A percentile compares a stretch with the other conserved stretches of the same genome.
Evolutionary conservation across 2,888 invertebrate genomes (phyloP).

Genomic region (Herminia tarsipennalis): DNA sequence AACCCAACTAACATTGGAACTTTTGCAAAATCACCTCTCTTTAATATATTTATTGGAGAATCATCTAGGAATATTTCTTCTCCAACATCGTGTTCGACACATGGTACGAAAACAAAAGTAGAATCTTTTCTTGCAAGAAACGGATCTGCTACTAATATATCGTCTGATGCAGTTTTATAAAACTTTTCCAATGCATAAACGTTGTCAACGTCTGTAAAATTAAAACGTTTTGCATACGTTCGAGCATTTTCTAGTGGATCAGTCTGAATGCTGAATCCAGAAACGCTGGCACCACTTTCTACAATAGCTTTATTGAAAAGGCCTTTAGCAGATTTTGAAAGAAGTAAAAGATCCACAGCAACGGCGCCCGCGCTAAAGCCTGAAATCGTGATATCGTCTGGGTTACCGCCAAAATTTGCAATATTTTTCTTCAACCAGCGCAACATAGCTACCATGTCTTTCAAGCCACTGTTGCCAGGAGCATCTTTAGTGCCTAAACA

Average conservation of each 20-base stretch:
- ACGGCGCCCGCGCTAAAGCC: conserved; percentile 3
- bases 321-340: conserved; percentile 4
- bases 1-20: conserved; percentile 8
- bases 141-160: background rate
- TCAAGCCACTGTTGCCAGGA: conserved; percentile 6
- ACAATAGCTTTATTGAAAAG: conserved; percentile 6
- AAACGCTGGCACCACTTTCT: conserved; percentile 5
- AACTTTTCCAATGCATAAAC: conserved; percentile 6
- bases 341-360: conserved; percentile 3
- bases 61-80: conserved; percentile 4
- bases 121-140: conserved; percentile 7
- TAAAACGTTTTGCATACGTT: background rate
- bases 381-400: conserved; percentile 3
- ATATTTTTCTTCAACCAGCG: conserved; percentile 5
- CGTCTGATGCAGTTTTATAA: background rate
- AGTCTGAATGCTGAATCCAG: conserved; percentile 1
- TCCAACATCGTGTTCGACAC: conserved; percentile 1
- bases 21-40: conserved; percentile 1
- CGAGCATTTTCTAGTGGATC: conserved; percentile 1
- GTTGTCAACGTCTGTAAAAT: background rate
- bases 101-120: conserved; percentile 4
- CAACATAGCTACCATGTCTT: conserved; percentile 5
- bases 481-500: conserved; percentile 8
- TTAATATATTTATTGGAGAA: conserved; percentile 6
- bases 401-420: conserved; percentile 5